Conservation (phyloP, 2,113 vertebrate species). For the Gila orcuttii region DNA sequence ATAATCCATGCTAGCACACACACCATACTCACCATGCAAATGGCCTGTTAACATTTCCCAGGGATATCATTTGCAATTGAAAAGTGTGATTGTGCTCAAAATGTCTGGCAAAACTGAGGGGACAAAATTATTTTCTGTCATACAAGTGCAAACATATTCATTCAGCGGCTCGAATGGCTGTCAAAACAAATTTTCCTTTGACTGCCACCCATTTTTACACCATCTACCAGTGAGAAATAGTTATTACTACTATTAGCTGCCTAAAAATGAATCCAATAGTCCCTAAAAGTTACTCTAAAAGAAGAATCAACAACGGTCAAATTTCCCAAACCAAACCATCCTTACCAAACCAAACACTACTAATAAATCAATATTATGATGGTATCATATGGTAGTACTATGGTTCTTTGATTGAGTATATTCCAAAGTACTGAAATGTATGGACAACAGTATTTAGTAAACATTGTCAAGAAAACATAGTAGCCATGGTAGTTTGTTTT, state of each 20-base stretch:
- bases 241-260: too few relatives aligned
- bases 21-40: neutral
- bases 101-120: neutral
- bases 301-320: neutral
- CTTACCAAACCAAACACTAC: neutral
- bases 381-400: neutral
- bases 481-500: too few relatives aligned
- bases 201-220: neutral
- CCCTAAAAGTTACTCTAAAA: neutral
- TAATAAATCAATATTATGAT: neutral
- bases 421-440: neutral
- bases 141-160: neutral
- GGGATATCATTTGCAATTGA: conserved; percentile 13
- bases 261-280: neutral
- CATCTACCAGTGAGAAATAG: neutral
- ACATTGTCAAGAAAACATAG: neutral
- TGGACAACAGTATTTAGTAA: neutral
- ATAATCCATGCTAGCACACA: neutral
- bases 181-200: neutral
- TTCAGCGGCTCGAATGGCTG: neutral
- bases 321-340: too few relatives aligned
- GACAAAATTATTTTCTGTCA: conserved; percentile 15
- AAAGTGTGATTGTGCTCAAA: conserved; percentile 1
- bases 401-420: neutral
- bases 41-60: neutral